Evolutionary conservation across 2,113 vertebrate species (phyloP).

Genomic region (Hoplias malabaricus): DNA sequence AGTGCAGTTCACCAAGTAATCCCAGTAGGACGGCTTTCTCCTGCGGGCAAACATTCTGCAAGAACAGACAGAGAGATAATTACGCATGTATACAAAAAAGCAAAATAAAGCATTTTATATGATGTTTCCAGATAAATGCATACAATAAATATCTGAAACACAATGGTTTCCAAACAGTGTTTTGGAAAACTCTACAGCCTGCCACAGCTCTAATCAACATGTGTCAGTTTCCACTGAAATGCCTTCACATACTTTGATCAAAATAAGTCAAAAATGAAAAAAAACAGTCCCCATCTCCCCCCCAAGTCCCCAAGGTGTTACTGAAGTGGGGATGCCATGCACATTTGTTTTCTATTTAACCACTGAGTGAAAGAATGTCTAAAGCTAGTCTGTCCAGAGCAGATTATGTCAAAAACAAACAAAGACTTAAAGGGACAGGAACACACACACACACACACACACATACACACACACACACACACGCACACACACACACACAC

Average conservation of each 20-base stretch:
- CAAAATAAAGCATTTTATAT: too few species aligned
- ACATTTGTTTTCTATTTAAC: constrained; percentile 58
- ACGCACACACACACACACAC: neutral
- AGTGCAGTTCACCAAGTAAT: constrained; percentile 85
- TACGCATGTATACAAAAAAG: too few species aligned
- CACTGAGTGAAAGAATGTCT: constrained; percentile 23
- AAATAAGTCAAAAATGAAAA: neutral
- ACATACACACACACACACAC: neutral
- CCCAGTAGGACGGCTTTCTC: constrained; percentile 86
- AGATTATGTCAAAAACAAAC: constrained; percentile 24
- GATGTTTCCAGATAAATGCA: too few species aligned
- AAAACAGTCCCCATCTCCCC: too few species aligned
- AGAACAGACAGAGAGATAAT: neutral
- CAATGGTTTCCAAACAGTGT: neutral
- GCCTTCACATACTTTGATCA: neutral
- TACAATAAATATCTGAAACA: neutral
- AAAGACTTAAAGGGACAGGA: neutral
- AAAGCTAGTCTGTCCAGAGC: constrained; percentile 31
- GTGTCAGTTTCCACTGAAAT: neutral
- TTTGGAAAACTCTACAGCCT: neutral
- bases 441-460: neutral
- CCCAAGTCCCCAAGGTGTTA: neutral
- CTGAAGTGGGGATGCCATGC: neutral
- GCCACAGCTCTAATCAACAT: neutral
- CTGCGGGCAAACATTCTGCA: constrained; percentile 84